Percentiles rank a stretch among this genome's conserved stretches.
Conservation (phyloP, 2,113 vertebrate species). For the Melierax canorus region DNA sequence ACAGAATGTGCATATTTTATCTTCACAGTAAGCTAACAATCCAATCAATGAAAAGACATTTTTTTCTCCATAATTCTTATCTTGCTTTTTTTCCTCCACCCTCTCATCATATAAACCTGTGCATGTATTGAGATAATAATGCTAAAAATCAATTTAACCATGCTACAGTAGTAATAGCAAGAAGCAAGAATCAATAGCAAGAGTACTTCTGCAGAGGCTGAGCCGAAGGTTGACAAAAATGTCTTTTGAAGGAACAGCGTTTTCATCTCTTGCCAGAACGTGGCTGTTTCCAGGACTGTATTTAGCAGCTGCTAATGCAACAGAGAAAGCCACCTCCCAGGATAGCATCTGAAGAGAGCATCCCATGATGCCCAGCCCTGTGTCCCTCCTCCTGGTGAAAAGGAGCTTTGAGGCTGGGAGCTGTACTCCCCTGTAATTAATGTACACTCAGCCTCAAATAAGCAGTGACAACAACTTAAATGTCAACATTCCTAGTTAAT, state of each 20-base stretch:
- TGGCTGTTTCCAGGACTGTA: neutral
- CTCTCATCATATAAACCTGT: neutral
- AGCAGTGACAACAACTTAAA: constrained; percentile 51
- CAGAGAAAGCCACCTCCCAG: neutral
- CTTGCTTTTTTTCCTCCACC: neutral
- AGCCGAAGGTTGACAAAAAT: neutral
- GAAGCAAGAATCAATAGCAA: neutral
- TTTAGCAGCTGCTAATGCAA: neutral
- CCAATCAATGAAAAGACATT: neutral
- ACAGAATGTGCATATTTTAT: constrained; percentile 25
- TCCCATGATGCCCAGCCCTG: neutral
- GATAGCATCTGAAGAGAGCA: neutral
- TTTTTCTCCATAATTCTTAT: neutral
- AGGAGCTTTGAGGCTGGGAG: neutral
- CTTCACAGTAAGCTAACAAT: neutral
- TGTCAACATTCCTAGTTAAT: constrained; percentile 59
- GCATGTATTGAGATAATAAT: neutral
- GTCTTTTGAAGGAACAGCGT: neutral
- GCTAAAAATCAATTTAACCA: neutral
- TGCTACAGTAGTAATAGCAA: rapidly evolving
- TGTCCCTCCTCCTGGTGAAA: neutral
- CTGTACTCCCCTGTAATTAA: constrained; percentile 26
- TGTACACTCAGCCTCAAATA: constrained; percentile 24
- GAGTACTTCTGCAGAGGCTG: neutral
- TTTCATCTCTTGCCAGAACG: neutral